Evolutionary conservation across 2,797 vertebrate genomes (phyloP).

Genomic region (Gouania willdenowi): DNA sequence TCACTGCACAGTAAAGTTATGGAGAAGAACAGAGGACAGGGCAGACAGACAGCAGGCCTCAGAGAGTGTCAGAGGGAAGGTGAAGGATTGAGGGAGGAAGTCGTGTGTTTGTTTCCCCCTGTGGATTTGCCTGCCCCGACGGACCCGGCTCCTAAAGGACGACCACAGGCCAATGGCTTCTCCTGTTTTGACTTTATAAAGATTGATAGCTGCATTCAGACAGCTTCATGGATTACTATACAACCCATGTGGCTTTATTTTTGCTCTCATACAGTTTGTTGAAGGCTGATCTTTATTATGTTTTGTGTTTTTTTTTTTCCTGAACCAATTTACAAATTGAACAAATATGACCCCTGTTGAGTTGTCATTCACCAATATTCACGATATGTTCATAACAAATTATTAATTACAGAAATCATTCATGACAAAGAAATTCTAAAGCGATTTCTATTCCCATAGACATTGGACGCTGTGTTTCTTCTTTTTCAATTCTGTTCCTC

Average conservation of each 20-base stretch:
- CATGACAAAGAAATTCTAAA: too few species aligned
- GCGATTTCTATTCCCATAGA: too few species aligned
- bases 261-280: too few species aligned
- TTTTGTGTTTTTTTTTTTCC: too few species aligned
- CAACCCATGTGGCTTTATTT: slow-evolving; percentile 42
- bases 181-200: slow-evolving; percentile 42
- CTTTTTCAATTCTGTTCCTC: too few species aligned
- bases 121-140: slow-evolving; percentile 33
- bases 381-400: too few species aligned
- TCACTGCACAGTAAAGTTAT: slow-evolving; percentile 45
- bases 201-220: slow-evolving; percentile 45
- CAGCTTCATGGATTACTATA: slow-evolving; percentile 34
- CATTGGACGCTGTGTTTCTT: too few species aligned
- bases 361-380: too few species aligned
- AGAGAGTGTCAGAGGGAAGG: slow-evolving; percentile 10
- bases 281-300: too few species aligned
- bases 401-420: too few species aligned
- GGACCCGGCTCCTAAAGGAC: slow-evolving; percentile 11
- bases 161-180: slow-evolving; percentile 20
- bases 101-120: slow-evolving; percentile 39
- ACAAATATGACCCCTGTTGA: too few species aligned
- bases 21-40: slow-evolving; percentile 20
- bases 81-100: slow-evolving; percentile 3
- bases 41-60: slow-evolving; percentile 35
- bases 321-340: too few species aligned